phyloP scores from a whole-genome alignment of 2,888 invertebrate species.

The Aporophyla lueneburgensis region DNA sequence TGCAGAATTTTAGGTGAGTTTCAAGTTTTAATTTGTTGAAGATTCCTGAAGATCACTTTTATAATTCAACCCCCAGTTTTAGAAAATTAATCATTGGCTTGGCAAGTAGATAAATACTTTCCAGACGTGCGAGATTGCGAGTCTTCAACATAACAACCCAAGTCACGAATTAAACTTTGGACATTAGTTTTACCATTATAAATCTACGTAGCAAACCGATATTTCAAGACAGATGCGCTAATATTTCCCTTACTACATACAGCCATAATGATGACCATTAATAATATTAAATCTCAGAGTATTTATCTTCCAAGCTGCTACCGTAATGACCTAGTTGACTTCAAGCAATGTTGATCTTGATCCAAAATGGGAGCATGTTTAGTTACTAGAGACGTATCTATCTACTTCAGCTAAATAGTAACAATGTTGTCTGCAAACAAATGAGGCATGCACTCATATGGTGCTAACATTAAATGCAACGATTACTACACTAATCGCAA shows the following conservation, averaged over 20 bases:
- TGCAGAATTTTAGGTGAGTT: constrained; percentile 91
- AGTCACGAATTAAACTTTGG: background rate
- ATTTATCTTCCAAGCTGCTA: constrained; percentile 57
- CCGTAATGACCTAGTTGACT: constrained; percentile 75
- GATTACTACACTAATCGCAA: constrained; percentile 80
- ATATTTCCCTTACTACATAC: constrained; percentile 34
- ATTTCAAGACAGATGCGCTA: constrained; percentile 15
- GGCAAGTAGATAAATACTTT: background rate
- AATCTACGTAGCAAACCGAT: constrained; percentile 8
- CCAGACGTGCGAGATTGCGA: background rate
- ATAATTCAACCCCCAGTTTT: background rate
- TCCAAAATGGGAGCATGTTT: constrained; percentile 74
- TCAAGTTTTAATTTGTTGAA: background rate
- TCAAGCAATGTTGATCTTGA: constrained; percentile 76
- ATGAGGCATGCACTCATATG: constrained; percentile 73
- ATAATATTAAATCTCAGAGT: constrained; percentile 50
- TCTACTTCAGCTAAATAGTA: constrained; percentile 55
- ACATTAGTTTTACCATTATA: constrained; percentile 13
- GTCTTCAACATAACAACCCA: constrained; percentile 1
- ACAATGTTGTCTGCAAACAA: constrained; percentile 71
- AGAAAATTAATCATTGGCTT: background rate
- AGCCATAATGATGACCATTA: constrained; percentile 57
- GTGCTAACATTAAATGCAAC: constrained; percentile 76
- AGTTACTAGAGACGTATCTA: constrained; percentile 52
- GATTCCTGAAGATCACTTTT: background rate